These are phyloP conservation scores for Andrena minutula DNA, from an alignment of 2,888 invertebrate genomes.

Conservation along the genomic window DNA sequence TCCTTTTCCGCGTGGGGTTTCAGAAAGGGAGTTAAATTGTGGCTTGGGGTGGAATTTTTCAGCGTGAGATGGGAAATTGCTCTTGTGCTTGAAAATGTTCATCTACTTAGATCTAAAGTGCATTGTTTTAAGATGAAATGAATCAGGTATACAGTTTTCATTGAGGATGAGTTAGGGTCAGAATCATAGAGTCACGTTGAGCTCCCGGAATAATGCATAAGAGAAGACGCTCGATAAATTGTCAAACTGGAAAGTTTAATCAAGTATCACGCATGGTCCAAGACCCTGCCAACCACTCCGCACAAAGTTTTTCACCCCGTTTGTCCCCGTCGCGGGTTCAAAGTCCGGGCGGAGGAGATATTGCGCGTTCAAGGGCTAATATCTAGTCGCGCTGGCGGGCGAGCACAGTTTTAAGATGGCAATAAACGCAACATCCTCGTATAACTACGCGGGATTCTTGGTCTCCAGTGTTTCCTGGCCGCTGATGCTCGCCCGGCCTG, in stretches of 20 bases:
- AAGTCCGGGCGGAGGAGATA: slow-evolving; percentile 22
- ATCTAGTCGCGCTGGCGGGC: slow-evolving; percentile 43
- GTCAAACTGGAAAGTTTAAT: neutral
- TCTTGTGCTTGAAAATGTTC: too few species aligned
- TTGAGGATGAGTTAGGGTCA: too few species aligned
- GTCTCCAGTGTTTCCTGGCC: slow-evolving; percentile 59
- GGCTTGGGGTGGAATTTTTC: too few species aligned
- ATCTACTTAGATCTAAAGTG: too few species aligned
- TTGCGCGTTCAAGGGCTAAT: slow-evolving; percentile 57
- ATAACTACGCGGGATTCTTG: slow-evolving; percentile 61
- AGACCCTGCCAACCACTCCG: neutral
- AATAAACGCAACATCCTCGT: slow-evolving; percentile 69
- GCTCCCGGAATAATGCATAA: neutral
- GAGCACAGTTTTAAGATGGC: slow-evolving; percentile 68
- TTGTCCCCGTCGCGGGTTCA: neutral
- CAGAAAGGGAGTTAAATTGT: too few species aligned
- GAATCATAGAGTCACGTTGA: neutral
- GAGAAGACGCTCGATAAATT: neutral
- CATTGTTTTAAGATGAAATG: too few species aligned
- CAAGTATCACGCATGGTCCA: neutral
- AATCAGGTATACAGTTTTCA: too few species aligned
- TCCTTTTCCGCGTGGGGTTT: too few species aligned
- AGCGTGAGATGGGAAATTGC: too few species aligned
- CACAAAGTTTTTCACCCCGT: neutral
- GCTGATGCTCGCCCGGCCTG: slow-evolving; percentile 31